Evolutionary conservation across 2,888 invertebrate species (phyloP).

Genomic region (Quadroppia sp.): DNA sequence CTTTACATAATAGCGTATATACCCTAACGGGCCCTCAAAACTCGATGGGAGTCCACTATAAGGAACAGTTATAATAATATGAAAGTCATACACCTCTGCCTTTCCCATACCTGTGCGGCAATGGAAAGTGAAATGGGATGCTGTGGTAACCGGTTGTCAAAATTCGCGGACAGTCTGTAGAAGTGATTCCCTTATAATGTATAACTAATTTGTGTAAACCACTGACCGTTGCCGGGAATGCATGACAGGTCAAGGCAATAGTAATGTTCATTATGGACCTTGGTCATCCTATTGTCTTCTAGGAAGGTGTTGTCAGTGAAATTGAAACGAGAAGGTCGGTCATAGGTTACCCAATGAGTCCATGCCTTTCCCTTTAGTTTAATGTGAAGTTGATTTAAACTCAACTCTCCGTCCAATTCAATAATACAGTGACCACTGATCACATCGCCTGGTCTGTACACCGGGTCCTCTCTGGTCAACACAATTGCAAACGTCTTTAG

Average conservation of each 20-base stretch:
- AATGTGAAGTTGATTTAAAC: neutral
- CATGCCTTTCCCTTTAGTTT: neutral
- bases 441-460: conserved; percentile 6
- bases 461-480: neutral
- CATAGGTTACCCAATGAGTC: neutral
- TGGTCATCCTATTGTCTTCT: no score
- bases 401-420: conserved; percentile 9
- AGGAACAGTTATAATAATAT: no score
- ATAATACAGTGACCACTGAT: conserved; percentile 10
- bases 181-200: no score
- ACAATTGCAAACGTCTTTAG: neutral
- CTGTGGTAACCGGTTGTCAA: no score
- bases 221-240: no score
- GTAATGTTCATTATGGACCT: no score
- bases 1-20: neutral
- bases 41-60: neutral
- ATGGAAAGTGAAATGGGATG: neutral
- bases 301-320: neutral
- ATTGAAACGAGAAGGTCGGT: neutral
- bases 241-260: no score
- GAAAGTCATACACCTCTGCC: conserved; percentile 12
- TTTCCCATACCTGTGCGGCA: neutral
- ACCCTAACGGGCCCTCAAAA: neutral
- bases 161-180: no score
- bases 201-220: no score